Evolutionary conservation across 2,113 vertebrate species (phyloP), one percentile per base, ranked within the genome.

Genomic region (Nibea albiflora): DNA sequence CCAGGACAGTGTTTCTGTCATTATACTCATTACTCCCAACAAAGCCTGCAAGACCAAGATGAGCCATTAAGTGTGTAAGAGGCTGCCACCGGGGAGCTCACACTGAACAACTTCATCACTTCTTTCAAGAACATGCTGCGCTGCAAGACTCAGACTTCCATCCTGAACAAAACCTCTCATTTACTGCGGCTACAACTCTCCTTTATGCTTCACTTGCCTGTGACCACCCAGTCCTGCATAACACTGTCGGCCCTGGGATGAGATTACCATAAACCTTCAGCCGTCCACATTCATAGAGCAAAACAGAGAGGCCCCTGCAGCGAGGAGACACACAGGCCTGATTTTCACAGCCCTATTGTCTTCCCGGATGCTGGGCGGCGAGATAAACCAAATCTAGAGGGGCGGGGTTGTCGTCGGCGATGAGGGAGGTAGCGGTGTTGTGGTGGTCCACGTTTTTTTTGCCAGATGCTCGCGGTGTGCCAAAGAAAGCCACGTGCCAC

Each of bases 381-480:
- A 85, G 90, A 92, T 93, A 92, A 94, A 90, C 83, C 82, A 19
- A 83, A 73, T 50, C 58, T 42, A 76, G 77, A 79, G 50, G 73
- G 68, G 70, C 9, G 76, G 44, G 42, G 52, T 39, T 76, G 50
- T 75, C 35, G 26, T 71, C 64, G 31, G 58, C 14, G 61, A 61
- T 46, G 60, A 69, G 80, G 67, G 46, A 84, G 72, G 57, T 47
- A 31, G 67, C 46, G 74, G 47, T 52, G 80, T 56, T 67, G 75
- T 65, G 80, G 50, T 83, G 80, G 85, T 75, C 69, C 63, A 46
- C 42, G 52, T 78, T 83, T 31, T 77, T 80, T 31, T 31, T 31
- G 4, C 90, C 93, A 93, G 91, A 92, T 91, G 88, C 89, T 84
- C 50, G 19, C 31, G 0, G 61, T 28, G 68, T 80, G 86, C 91